A percentile compares a stretch with the other conserved stretches of the same genome.
These are phyloP conservation scores for Ormyrus pomaceus DNA, from an alignment of 2,888 invertebrate genomes.

Conservation along the genomic window DNA sequence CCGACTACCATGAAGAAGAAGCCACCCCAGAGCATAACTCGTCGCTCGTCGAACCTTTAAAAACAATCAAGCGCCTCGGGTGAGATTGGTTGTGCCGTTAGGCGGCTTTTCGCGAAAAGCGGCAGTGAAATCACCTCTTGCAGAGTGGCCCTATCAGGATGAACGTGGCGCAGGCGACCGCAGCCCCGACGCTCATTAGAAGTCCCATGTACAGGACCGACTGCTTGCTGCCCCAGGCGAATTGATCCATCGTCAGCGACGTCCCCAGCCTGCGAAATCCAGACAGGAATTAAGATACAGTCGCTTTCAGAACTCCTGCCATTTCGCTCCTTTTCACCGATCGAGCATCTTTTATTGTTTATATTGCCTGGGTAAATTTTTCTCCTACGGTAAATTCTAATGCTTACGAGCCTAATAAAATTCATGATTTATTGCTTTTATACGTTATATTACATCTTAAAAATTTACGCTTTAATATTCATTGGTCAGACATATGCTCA, in stretches of 20 bases:
- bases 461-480: too few relatives aligned
- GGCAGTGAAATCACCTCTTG: slow-evolving; percentile 75
- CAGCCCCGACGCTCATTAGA: slow-evolving; percentile 87
- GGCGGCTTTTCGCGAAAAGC: not conserved
- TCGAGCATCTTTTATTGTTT: not conserved
- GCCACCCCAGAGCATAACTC: slow-evolving; percentile 89
- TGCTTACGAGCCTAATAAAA: too few relatives aligned
- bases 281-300: slow-evolving; percentile 13
- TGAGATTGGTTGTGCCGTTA: not conserved
- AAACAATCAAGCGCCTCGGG: slow-evolving; percentile 23
- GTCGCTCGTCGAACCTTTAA: slow-evolving; percentile 83
- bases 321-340: not conserved
- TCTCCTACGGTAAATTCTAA: too few relatives aligned
- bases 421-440: too few relatives aligned
- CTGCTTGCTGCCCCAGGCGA: slow-evolving; percentile 88
- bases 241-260: slow-evolving; percentile 91
- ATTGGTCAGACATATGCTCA: too few relatives aligned
- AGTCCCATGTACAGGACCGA: slow-evolving; percentile 89
- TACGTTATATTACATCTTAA: too few relatives aligned
- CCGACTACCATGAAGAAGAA: slow-evolving; percentile 88
- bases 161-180: slow-evolving; percentile 86
- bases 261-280: slow-evolving; percentile 81
- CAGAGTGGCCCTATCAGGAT: slow-evolving; percentile 84
- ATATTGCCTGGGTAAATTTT: too few relatives aligned
- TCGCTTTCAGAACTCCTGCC: not conserved